These are phyloP conservation scores for Ciona savignyi DNA, from an alignment of 23 tunicate species.

Conservation along the genomic window DNA sequence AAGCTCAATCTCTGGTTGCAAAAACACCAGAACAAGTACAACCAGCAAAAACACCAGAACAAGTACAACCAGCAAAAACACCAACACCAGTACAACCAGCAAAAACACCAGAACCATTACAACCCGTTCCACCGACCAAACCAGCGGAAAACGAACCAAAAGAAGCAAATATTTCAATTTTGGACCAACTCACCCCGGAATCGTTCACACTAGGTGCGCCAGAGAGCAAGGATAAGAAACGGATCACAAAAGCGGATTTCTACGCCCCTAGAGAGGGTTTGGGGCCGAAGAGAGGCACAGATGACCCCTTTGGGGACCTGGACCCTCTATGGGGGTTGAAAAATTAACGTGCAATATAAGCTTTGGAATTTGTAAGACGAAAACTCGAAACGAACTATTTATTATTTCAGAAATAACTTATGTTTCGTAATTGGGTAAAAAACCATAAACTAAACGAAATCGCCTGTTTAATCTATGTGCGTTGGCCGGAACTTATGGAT, in stretches of 20 bases:
- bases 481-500: too few species aligned
- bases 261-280: conserved; percentile 21
- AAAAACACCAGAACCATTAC: too few species aligned
- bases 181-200: conserved; percentile 70
- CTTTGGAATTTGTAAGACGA: too few species aligned
- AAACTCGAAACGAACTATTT: too few species aligned
- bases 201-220: conserved; percentile 48
- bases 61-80: neutral
- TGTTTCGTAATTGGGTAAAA: too few species aligned
- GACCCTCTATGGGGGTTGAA: conserved; percentile 83
- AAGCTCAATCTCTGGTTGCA: neutral
- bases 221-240: conserved; percentile 47
- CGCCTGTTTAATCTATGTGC: too few species aligned
- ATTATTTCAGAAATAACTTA: too few species aligned
- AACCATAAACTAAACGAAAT: too few species aligned
- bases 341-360: too few species aligned
- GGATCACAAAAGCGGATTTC: conserved; percentile 69
- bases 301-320: conserved; percentile 66
- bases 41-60: neutral
- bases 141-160: too few species aligned
- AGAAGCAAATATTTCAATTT: conserved; percentile 17
- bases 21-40: neutral
- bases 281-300: conserved; percentile 9
- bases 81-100: too few species aligned
- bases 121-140: too few species aligned